Base-by-base conservation (phyloP, 2,113 vertebrate genomes). In the Ochotona princeps region DNA sequence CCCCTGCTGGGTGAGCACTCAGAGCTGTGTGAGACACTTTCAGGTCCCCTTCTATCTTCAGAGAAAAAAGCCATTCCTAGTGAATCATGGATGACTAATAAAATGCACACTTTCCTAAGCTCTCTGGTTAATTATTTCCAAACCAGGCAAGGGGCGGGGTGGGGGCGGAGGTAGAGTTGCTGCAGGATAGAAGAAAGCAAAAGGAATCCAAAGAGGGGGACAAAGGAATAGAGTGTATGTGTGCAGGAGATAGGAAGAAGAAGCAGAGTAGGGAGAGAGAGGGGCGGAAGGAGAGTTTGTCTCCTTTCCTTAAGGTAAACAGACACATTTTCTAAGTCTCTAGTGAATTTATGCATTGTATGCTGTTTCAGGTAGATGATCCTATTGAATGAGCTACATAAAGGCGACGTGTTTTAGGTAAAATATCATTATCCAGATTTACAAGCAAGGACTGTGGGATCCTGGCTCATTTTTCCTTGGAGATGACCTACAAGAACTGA, bases 11-110 rank as follows among this genome's bases (percentile, higher is more conserved):
- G 73, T 51, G 57, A 82, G 67, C 76, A 79, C 8, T 54, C 83
- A 21, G 35, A 57, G 90, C 63, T 32, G 54, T 63, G 49, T 10
- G 38, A 89, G 84, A 69, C 76, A 47, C 61, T 57, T 84, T 47
- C 32, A 85, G 54, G 30, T 83, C 66, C 74, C 80, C 75, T 49
- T 84, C 82, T 83, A 25, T 80, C 80, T 76, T 85, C 78, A 54
- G 83, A 51, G 70, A 60, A 67, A 90, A 79, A 49, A 95, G 73
- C 38, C 83, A 87, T 69, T 87, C 66, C 54, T 60, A 85, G 83
- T 44, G 87, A 95, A 47, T 95, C 89, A 82, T 0, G 23, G 69
- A 47, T 65, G 89, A 86, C 72, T 91, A 70, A 92, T 60, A 74
- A 90, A 91, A 66, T 1, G 21, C 51, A 75, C 0, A 28, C 25